A percentile compares a stretch with the other conserved stretches of the same genome.
Conservation (phyloP, 1,140 invertebrate species). For the Leptinotarsa texana region DNA sequence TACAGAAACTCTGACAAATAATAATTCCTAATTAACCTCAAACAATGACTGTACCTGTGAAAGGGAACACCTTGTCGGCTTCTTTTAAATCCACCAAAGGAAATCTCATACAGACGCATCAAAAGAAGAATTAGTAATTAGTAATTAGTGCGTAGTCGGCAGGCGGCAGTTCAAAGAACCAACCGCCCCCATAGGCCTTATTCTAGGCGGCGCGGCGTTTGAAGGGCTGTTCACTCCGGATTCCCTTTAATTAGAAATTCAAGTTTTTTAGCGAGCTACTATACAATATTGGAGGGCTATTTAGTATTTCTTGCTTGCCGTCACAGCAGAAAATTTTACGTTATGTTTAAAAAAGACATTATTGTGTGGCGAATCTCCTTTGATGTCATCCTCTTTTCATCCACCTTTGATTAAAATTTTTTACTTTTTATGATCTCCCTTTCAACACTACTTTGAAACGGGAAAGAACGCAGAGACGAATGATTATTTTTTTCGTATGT, state of each 20-base stretch:
- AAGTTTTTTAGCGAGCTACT: constrained; percentile 16
- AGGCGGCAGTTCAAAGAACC: constrained; percentile 13
- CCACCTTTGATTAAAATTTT: constrained; percentile 11
- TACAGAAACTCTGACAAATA: not conserved
- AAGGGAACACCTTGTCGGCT: constrained; percentile 7
- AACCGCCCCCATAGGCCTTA: not conserved
- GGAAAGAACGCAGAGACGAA: not conserved
- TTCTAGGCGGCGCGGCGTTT: constrained; percentile 1
- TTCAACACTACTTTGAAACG: not conserved
- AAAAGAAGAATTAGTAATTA: constrained; percentile 18
- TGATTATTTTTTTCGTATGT: not conserved
- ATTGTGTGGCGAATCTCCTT: constrained; percentile 13
- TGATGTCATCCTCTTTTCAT: constrained; percentile 16
- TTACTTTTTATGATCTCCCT: not conserved
- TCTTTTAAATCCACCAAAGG: not conserved
- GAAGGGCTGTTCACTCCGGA: constrained; percentile 7
- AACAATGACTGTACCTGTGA: constrained; percentile 13
- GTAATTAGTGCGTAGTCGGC: constrained; percentile 19
- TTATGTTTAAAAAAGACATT: constrained; percentile 4
- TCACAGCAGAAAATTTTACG: constrained; percentile 1
- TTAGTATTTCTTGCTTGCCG: constrained; percentile 2
- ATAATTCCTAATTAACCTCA: not conserved
- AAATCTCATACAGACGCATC: constrained; percentile 9
- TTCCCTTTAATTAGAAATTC: constrained; percentile 15
- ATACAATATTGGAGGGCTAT: constrained; percentile 16